These are phyloP conservation scores for Megalops cyprinoides DNA, from an alignment of 2,797 vertebrate species.

Conservation along the genomic window DNA sequence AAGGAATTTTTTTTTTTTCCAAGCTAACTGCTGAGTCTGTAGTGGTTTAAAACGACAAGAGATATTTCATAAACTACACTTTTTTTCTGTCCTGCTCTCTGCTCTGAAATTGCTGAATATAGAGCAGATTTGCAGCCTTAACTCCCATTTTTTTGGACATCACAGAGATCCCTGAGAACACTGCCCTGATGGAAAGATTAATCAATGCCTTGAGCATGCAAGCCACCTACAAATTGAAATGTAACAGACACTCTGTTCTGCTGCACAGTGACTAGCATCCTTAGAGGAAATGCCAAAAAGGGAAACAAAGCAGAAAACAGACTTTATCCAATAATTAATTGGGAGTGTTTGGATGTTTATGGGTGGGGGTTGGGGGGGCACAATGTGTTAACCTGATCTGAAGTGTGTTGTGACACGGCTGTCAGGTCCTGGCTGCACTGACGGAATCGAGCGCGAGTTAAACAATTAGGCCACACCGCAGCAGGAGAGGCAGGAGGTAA, in stretches of 20 bases:
- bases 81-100: not conserved
- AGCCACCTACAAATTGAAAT: slow-evolving; percentile 33
- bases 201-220: slow-evolving; percentile 55
- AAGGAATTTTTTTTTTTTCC: slow-evolving; percentile 8
- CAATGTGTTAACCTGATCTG: slow-evolving; percentile 52
- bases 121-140: slow-evolving; percentile 45
- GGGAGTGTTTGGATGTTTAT: slow-evolving; percentile 47
- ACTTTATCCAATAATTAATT: slow-evolving; percentile 55
- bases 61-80: not conserved
- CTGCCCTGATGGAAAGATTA: slow-evolving; percentile 52
- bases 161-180: slow-evolving; percentile 52
- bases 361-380: slow-evolving; percentile 47
- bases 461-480: slow-evolving; percentile 10
- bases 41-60: not conserved
- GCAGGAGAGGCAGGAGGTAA: not conserved
- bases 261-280: slow-evolving; percentile 32
- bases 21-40: not conserved
- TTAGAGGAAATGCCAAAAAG: slow-evolving; percentile 28
- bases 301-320: slow-evolving; percentile 39
- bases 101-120: slow-evolving; percentile 31
- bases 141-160: slow-evolving; percentile 51
- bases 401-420: slow-evolving; percentile 41
- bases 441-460: not conserved
- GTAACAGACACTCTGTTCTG: slow-evolving; percentile 30
- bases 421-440: not conserved